These are phyloP conservation scores for Pentalonia nigronervosa DNA, from an alignment of 1,140 invertebrate species.

Conservation along the genomic window DNA sequence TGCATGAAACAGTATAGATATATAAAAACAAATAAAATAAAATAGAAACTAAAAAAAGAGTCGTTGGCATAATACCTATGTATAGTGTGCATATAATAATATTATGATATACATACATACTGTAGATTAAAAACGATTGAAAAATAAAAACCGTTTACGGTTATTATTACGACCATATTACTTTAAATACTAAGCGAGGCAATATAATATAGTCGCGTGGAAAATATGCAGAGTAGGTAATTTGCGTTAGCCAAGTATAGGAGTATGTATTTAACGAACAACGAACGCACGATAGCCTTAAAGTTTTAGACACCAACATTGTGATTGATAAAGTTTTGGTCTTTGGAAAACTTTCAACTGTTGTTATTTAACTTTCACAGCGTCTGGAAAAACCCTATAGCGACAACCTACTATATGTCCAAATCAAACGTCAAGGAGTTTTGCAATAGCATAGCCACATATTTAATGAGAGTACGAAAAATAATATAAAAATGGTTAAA, in stretches of 20 bases:
- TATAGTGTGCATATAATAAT: background rate
- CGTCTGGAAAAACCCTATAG: background rate
- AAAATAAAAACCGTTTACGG: background rate
- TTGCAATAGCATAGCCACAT: background rate
- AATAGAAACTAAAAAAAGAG: background rate
- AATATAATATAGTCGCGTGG: background rate
- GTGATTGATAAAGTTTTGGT: conserved; percentile 44
- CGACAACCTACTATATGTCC: background rate
- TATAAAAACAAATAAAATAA: background rate
- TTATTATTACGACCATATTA: background rate
- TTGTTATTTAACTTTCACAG: background rate
- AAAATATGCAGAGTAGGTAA: background rate
- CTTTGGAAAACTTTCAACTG: background rate
- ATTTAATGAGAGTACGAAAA: background rate
- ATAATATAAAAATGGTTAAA: background rate
- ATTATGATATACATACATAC: too few species aligned
- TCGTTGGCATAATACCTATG: background rate
- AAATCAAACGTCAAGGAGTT: background rate
- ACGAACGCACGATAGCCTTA: background rate
- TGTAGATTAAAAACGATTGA: background rate
- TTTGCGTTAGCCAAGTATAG: background rate
- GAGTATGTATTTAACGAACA: conserved; percentile 8
- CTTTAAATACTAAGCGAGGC: background rate
- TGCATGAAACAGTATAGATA: background rate
- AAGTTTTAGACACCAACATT: background rate